phyloP scores from a whole-genome alignment of 1,140 invertebrate species.

The Aleiodes sp. region DNA sequence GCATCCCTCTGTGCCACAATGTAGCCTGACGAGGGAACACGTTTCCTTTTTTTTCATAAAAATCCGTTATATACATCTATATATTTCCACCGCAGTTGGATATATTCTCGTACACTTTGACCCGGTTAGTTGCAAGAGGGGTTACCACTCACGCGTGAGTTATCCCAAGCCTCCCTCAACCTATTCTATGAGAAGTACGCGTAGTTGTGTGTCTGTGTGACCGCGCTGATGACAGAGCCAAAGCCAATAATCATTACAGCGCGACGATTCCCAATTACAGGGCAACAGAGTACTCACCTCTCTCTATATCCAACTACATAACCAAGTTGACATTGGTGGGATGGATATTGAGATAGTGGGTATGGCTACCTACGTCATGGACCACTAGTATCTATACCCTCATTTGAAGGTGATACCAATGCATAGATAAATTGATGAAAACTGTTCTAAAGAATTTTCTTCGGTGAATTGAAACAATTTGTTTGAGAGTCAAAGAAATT shows the following conservation, averaged over 20 bases:
- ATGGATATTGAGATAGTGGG: constrained; percentile 21
- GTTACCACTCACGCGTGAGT: neutral
- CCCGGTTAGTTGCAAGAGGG: neutral
- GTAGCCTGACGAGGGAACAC: constrained; percentile 44
- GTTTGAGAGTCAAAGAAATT: constrained; percentile 14
- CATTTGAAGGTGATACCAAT: constrained; percentile 33
- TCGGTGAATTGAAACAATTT: too few species aligned
- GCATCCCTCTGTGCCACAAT: constrained; percentile 40
- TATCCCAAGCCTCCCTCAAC: constrained; percentile 15
- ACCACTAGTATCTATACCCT: constrained; percentile 37
- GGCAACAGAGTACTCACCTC: constrained; percentile 50
- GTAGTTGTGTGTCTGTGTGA: constrained; percentile 51
- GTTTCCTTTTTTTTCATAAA: constrained; percentile 33
- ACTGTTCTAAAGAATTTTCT: neutral
- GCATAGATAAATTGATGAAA: constrained; percentile 2
- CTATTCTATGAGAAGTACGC: constrained; percentile 4
- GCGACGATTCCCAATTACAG: constrained; percentile 65
- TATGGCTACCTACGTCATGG: constrained; percentile 24
- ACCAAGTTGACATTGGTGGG: constrained; percentile 44
- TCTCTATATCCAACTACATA: constrained; percentile 35
- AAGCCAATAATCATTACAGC: constrained; percentile 64
- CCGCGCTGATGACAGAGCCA: constrained; percentile 62
- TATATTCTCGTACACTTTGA: constrained; percentile 12
- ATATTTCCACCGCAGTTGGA: neutral
- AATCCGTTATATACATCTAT: neutral